phyloP scores from a whole-genome alignment of 2,113 vertebrate species.

The Nestor notabilis region DNA sequence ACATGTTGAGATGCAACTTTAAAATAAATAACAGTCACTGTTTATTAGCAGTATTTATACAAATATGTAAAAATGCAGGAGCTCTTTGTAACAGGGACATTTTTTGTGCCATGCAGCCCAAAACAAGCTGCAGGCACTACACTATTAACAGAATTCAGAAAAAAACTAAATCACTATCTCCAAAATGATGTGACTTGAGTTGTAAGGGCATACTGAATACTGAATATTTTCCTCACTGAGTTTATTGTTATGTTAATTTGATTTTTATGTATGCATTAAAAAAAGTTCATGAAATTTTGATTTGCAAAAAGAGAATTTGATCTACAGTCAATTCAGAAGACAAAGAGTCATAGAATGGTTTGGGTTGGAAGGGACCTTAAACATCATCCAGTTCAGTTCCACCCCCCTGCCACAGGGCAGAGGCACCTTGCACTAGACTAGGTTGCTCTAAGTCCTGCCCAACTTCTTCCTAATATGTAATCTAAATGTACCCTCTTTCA shows the following conservation, averaged over 20 bases:
- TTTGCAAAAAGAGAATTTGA: background rate
- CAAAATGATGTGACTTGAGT: background rate
- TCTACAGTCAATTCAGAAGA: background rate
- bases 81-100: background rate
- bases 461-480: background rate
- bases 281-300: fast-evolving
- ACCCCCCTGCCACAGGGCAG: background rate
- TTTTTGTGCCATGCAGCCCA: background rate
- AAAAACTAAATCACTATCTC: background rate
- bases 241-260: background rate
- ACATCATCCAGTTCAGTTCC: background rate
- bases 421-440: background rate
- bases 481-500: background rate
- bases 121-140: background rate
- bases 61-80: background rate
- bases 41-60: background rate
- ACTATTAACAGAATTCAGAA: background rate
- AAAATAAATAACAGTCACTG: background rate
- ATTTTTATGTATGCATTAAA: background rate
- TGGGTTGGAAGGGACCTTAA: background rate
- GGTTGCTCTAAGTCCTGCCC: background rate
- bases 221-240: background rate
- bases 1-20: background rate
- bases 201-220: background rate
- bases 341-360: background rate